A percentile compares a stretch with the other conserved stretches of the same genome.
Conservation (phyloP, 1,140 invertebrate genomes). For the Aradophagus sp. region DNA sequence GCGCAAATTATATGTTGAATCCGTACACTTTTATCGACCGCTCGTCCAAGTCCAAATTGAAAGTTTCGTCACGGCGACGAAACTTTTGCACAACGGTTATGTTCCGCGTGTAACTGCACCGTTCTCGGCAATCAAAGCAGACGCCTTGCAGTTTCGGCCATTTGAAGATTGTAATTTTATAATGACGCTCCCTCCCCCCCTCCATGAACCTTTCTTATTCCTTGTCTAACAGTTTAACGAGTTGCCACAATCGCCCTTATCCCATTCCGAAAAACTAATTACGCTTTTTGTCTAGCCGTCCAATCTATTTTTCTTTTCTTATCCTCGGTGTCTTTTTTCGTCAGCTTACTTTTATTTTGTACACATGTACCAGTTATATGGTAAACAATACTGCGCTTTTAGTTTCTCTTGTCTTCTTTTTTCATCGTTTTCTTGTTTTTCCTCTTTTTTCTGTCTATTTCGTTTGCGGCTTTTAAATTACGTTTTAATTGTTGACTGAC, state of each 20-base stretch:
- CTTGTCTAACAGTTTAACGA: constrained; percentile 24
- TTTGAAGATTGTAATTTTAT: constrained; percentile 34
- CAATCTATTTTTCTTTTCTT: constrained; percentile 5
- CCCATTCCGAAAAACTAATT: constrained; percentile 10
- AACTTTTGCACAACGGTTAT: constrained; percentile 44
- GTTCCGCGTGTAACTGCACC: constrained; percentile 29
- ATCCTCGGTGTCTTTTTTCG: neutral
- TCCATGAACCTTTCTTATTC: constrained; percentile 3
- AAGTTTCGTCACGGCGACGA: constrained; percentile 49
- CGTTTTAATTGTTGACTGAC: no score
- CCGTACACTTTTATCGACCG: constrained; percentile 22
- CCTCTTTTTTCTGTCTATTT: no score
- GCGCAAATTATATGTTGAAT: constrained; percentile 25
- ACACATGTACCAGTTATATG: no score
- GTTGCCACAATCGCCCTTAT: constrained; percentile 17
- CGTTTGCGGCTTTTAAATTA: no score
- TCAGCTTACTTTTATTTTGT: no score
- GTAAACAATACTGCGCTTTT: no score
- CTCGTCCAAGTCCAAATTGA: constrained; percentile 31
- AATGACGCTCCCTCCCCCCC: constrained; percentile 1
- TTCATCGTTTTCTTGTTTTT: no score
- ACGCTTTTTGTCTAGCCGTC: constrained; percentile 11
- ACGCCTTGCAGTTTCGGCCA: constrained; percentile 15
- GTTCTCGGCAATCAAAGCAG: constrained; percentile 41
- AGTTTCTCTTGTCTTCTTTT: no score